Conservation (phyloP, 2,113 vertebrate genomes). For the Pluvialis apricaria region DNA sequence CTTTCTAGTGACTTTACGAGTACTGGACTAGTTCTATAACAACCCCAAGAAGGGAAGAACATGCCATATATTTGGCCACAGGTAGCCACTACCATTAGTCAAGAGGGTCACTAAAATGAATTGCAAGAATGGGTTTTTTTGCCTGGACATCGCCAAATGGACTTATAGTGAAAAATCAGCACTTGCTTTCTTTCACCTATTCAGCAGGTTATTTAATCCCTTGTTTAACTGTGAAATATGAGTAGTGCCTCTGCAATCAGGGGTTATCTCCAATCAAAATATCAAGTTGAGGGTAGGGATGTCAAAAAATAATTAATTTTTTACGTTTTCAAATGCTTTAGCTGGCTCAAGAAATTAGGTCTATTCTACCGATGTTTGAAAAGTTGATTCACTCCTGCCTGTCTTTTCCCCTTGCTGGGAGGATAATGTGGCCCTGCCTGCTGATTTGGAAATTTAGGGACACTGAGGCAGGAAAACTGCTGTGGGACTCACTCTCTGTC, state of each 20-base stretch:
- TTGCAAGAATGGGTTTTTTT: neutral
- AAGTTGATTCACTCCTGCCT: neutral
- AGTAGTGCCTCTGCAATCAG: neutral
- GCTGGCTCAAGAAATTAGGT: neutral
- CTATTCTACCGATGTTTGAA: neutral
- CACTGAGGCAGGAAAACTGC: neutral
- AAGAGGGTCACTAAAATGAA: neutral
- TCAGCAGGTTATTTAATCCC: neutral
- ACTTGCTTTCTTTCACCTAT: neutral
- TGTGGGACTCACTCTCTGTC: rapidly evolving
- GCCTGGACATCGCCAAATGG: neutral
- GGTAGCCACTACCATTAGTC: neutral
- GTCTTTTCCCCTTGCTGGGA: neutral
- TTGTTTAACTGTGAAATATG: neutral
- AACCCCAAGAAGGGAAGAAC: neutral
- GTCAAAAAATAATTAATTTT: neutral
- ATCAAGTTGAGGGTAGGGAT: neutral
- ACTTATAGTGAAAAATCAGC: neutral
- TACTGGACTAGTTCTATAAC: neutral
- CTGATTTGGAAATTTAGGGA: neutral
- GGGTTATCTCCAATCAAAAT: neutral
- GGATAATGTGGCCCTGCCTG: neutral
- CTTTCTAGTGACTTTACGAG: neutral
- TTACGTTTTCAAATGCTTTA: neutral
- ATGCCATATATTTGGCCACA: rapidly evolving